phyloP scores from a whole-genome alignment of 1,140 invertebrate genomes.

The Nixonia krombeini region DNA sequence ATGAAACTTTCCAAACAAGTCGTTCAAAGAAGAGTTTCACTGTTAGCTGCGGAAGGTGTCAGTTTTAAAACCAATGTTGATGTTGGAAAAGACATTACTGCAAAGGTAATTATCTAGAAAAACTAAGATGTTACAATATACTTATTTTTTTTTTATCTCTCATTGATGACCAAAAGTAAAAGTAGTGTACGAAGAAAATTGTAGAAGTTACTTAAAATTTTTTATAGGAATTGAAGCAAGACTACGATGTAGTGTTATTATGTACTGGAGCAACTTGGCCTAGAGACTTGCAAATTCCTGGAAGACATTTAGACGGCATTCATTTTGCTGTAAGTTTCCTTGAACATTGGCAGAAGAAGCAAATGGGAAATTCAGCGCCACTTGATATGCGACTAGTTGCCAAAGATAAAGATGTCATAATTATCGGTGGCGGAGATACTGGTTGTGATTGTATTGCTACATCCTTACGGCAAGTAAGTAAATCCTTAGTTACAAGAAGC shows the following conservation, averaged over 20 bases:
- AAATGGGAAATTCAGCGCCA: slow-evolving; percentile 77
- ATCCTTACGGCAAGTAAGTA: slow-evolving; percentile 86
- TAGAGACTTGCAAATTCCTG: slow-evolving; percentile 88
- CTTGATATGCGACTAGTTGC: slow-evolving; percentile 78
- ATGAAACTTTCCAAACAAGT: slow-evolving; percentile 97
- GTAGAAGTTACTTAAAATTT: slow-evolving; percentile 20
- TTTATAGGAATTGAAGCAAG: slow-evolving; percentile 75
- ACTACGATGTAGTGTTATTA: slow-evolving; percentile 91
- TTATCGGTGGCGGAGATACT: slow-evolving; percentile 99
- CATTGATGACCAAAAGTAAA: neutral
- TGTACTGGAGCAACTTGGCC: slow-evolving; percentile 97
- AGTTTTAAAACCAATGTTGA: slow-evolving; percentile 90
- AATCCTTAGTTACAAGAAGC: too few relatives aligned
- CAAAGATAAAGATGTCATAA: slow-evolving; percentile 94
- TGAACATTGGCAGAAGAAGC: slow-evolving; percentile 97
- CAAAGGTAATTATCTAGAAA: slow-evolving; percentile 73
- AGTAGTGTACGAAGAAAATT: too few relatives aligned
- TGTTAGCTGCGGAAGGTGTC: slow-evolving; percentile 93
- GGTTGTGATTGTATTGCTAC: slow-evolving; percentile 99
- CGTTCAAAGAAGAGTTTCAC: slow-evolving; percentile 89
- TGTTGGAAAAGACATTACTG: slow-evolving; percentile 92
- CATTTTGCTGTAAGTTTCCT: slow-evolving; percentile 99
- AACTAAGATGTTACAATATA: neutral
- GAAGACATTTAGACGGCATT: slow-evolving; percentile 90
- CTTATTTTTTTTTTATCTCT: slow-evolving; percentile 4